Evolutionary conservation across 2,888 invertebrate genomes (phyloP).

Genomic region (Mythimna lalbum): DNA sequence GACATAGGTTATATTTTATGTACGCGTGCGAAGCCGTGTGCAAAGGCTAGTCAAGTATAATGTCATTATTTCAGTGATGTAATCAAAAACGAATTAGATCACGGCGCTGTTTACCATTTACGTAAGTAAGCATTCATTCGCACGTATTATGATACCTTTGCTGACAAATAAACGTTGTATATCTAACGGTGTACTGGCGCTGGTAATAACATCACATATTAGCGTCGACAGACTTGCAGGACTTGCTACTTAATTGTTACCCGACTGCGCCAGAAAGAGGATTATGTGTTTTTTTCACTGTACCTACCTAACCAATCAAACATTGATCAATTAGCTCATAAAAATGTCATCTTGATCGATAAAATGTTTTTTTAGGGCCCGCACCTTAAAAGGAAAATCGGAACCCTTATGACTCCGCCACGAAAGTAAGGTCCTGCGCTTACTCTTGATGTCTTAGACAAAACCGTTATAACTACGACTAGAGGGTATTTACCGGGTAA

Average conservation of each 20-base stretch:
- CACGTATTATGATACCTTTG: conserved; percentile 45
- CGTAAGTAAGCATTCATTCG: conserved; percentile 30
- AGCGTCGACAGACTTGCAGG: neutral
- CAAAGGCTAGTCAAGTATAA: too few species aligned
- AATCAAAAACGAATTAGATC: conserved; percentile 37
- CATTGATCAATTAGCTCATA: neutral
- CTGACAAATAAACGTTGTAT: conserved; percentile 20
- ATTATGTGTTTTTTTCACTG: neutral
- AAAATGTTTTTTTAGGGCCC: neutral
- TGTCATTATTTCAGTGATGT: conserved; percentile 21
- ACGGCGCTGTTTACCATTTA: conserved; percentile 32
- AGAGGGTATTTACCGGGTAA: too few species aligned
- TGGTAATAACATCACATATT: conserved; percentile 1
- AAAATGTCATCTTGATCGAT: neutral
- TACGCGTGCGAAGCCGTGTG: too few species aligned
- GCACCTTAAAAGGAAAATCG: too few species aligned
- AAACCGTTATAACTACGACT: too few species aligned
- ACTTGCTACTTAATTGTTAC: neutral
- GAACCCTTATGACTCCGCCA: too few species aligned
- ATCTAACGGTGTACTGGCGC: conserved; percentile 3
- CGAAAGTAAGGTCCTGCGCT: too few species aligned
- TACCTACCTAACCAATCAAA: conserved; percentile 12
- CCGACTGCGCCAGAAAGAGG: too few species aligned
- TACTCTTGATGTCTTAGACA: too few species aligned
- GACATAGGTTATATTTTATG: too few species aligned